Percentiles rank a stretch among this genome's conserved stretches.
These are phyloP conservation scores for Dromococcyx pavoninus DNA, from an alignment of 2,797 vertebrate genomes.

Conservation along the genomic window DNA sequence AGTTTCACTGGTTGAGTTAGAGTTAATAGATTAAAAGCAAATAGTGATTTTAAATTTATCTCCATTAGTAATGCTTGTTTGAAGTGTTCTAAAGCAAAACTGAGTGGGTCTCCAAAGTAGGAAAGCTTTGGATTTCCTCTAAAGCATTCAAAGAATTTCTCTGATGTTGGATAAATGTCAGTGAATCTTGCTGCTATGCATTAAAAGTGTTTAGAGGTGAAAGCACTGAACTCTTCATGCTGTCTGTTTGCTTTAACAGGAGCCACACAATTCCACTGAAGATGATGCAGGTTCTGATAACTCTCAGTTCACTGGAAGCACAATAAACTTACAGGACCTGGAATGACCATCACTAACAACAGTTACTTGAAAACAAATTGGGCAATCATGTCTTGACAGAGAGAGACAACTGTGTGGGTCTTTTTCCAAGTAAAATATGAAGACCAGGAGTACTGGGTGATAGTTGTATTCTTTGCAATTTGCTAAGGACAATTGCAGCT, in stretches of 20 bases:
- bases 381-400: neutral
- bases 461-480: slow-evolving; percentile 15
- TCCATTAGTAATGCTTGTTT: neutral
- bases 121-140: neutral
- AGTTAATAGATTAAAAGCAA: neutral
- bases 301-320: slow-evolving; percentile 90
- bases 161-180: neutral
- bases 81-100: neutral
- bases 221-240: neutral
- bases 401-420: neutral
- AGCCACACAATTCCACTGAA: slow-evolving; percentile 85
- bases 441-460: neutral
- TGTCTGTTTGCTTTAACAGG: slow-evolving; percentile 77
- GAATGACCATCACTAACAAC: slow-evolving; percentile 67
- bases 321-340: slow-evolving; percentile 91
- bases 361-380: neutral
- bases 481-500: slow-evolving; percentile 13
- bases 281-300: slow-evolving; percentile 87
- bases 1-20: neutral
- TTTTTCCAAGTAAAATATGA: neutral
- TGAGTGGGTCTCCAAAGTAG: neutral
- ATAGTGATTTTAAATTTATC: neutral
- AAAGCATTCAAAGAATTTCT: neutral
- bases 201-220: neutral
- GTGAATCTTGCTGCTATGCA: neutral